phyloP scores from a whole-genome alignment of 2,888 invertebrate genomes.

The Nebria salina region DNA sequence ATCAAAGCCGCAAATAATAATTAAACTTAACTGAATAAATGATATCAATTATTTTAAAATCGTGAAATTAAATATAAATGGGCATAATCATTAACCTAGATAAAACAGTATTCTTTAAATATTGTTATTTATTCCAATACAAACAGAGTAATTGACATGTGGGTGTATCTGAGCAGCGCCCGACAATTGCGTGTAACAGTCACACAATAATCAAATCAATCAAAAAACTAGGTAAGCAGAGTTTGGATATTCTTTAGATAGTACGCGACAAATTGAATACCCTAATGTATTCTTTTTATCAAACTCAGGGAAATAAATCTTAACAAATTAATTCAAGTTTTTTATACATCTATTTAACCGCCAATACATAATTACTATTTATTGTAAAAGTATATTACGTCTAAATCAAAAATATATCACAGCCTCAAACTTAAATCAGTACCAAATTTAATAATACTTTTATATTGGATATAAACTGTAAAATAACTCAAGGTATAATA shows the following conservation, averaged over 20 bases:
- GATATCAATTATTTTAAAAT: not conserved
- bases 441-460: too few relatives aligned
- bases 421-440: too few relatives aligned
- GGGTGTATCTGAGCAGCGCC: not conserved
- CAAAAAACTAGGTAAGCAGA: not conserved
- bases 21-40: not conserved
- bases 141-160: constrained; percentile 1
- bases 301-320: not conserved
- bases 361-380: too few relatives aligned
- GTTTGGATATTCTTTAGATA: not conserved
- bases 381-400: too few relatives aligned
- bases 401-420: too few relatives aligned
- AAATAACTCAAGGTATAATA: too few relatives aligned
- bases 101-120: not conserved
- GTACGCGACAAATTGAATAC: not conserved
- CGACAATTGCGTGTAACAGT: not conserved
- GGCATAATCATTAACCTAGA: not conserved
- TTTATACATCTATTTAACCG: too few relatives aligned
- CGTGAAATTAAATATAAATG: not conserved
- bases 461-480: too few relatives aligned
- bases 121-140: not conserved
- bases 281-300: not conserved
- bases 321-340: not conserved
- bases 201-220: constrained; percentile 30
- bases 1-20: not conserved